Base-by-base conservation (phyloP, 2,797 vertebrate genomes). In the Thamnophis elegans region DNA sequence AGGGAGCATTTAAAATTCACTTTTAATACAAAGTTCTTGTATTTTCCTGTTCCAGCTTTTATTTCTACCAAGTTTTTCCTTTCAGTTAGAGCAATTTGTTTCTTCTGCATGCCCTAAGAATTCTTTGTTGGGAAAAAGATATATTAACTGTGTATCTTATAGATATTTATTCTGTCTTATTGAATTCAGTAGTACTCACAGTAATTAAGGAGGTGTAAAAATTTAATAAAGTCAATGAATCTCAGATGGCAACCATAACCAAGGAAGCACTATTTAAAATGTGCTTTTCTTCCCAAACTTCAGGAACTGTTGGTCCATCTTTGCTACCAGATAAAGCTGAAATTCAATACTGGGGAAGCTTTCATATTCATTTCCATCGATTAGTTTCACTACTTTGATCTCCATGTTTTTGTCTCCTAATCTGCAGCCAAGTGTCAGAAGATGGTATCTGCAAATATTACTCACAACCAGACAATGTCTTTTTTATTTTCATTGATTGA, bases 361-460 rank as follows among this genome's bases (percentile, higher is more conserved):
- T 82, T 82, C 90, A 51, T 22, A 0, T 54, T 94, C 91, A 78
- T 55, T 22, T 93, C 86, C 91, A 89, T 62, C 91, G 8, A 94
- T 96, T 96, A 95, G n/a, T 65, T 36, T 36, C 89, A 91, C 42
- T 54, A 4, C 87, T 9, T 26, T 92, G 91, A 87, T 25, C 26
- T 65, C 93, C 0, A 0, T 92, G 12, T 1, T 90, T 26, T n/a
- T 88, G 54, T 4, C 55, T 65, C 5, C 56, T 93, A 60, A 18
- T 94, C 32, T 94, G 82, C 85, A 42, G 89, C 20, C n/a, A 3
- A 16, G 36, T 28, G 51, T 47, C 42, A 73, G 47, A 26, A 82
- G 16, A 91, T 28, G 32, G 32, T 78, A 13, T 89, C 58, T 68
- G 9, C 20, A 62, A 93, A 91, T 91, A 93, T 91, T 92, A 90